phyloP scores from a whole-genome alignment of 2,113 vertebrate genomes.

The Onychorhynchus coronatus region DNA sequence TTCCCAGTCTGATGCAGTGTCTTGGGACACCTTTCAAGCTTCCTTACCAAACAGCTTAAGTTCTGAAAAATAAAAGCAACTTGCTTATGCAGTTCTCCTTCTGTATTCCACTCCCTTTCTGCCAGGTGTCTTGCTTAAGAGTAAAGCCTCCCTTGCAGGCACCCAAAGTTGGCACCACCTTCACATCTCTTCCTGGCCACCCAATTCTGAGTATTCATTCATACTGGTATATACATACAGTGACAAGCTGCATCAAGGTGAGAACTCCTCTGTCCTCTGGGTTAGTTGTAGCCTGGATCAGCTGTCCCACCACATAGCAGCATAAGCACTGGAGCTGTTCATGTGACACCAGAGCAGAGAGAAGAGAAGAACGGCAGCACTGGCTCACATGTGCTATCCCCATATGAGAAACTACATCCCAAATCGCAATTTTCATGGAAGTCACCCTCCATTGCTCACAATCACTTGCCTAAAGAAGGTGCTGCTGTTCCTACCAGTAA shows the following conservation, averaged over 20 bases:
- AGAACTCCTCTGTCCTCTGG: not conserved
- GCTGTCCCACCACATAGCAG: not conserved
- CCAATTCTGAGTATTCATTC: not conserved
- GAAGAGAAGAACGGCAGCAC: not conserved
- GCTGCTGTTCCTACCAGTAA: not conserved
- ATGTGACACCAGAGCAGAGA: not conserved
- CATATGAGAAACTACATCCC: not conserved
- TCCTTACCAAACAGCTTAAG: not conserved
- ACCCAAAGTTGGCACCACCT: not conserved
- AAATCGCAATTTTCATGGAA: not conserved
- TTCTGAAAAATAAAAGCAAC: not conserved
- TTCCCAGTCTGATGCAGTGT: not conserved
- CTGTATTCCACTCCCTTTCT: not conserved
- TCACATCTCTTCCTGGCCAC: not conserved
- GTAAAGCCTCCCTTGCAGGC: not conserved
- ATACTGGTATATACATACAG: not conserved
- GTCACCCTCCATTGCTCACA: not conserved
- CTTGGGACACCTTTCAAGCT: not conserved
- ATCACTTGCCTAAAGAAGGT: not conserved
- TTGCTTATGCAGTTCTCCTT: not conserved
- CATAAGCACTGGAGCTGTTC: rapidly evolving
- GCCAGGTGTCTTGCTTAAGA: not conserved
- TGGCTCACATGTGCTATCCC: not conserved
- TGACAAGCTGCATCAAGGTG: not conserved
- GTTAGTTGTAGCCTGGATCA: not conserved